phyloP scores from a whole-genome alignment of 2,797 vertebrate species.

The Acropternis orthonyx region DNA sequence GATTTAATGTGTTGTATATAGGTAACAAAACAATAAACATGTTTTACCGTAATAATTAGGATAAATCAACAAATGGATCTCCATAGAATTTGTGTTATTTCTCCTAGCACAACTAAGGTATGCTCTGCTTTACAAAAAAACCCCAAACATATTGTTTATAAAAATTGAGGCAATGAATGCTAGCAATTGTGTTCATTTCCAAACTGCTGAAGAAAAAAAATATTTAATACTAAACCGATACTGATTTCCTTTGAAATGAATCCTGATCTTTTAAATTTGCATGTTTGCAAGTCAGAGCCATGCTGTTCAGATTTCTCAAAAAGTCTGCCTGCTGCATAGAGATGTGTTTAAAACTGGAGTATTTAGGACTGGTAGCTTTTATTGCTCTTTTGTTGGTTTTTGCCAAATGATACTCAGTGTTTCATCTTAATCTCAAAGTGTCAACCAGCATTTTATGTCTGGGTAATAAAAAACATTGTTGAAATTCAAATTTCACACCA shows the following conservation, averaged over 20 bases:
- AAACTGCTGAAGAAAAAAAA: not conserved
- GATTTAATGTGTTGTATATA: not conserved
- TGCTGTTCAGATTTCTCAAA: not conserved
- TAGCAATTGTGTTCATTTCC: not conserved
- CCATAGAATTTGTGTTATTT: not conserved
- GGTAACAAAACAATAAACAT: not conserved
- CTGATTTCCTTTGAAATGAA: not conserved
- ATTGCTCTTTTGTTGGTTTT: constrained; percentile 43
- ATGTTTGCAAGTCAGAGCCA: not conserved
- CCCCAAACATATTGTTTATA: not conserved
- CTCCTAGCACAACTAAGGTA: not conserved
- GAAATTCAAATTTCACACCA: constrained; percentile 48
- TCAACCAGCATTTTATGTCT: not conserved
- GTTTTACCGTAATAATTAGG: not conserved
- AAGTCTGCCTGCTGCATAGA: not conserved
- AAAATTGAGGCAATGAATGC: not conserved
- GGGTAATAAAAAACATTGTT: constrained; percentile 33
- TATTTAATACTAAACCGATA: not conserved
- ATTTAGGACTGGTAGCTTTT: not conserved
- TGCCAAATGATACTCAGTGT: not conserved
- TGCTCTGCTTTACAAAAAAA: not conserved
- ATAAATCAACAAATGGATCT: not conserved
- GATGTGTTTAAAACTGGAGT: not conserved
- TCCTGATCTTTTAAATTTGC: not conserved
- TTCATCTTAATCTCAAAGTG: constrained; percentile 9